Conservation (phyloP, 2,797 vertebrate species). For the Agapornis canus region DNA sequence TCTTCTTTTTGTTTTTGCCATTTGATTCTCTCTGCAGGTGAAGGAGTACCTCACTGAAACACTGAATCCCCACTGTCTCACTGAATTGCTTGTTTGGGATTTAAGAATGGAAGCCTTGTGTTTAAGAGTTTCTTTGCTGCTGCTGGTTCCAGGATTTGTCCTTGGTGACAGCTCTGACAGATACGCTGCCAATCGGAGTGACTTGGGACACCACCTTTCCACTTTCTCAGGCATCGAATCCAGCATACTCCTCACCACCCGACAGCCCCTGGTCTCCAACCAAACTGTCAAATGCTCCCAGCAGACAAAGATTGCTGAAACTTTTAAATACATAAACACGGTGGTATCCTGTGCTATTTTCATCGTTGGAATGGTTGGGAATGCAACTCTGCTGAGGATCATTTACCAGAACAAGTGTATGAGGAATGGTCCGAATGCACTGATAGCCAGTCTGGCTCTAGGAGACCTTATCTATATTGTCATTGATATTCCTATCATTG, state of each 20-base stretch:
- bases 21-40: conserved; percentile 58
- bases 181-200: conserved; percentile 63
- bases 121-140: conserved; percentile 80
- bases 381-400: conserved; percentile 94
- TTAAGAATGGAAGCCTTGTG: conserved; percentile 81
- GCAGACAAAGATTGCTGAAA: conserved; percentile 77
- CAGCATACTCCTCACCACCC: conserved; percentile 62
- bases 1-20: neutral
- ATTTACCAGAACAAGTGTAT: conserved; percentile 99
- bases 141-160: conserved; percentile 82
- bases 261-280: conserved; percentile 66
- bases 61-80: neutral
- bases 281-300: conserved; percentile 74
- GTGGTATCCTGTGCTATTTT: conserved; percentile 90
- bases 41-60: neutral
- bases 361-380: conserved; percentile 94
- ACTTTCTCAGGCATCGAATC: conserved; percentile 59
- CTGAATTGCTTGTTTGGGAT: conserved; percentile 26
- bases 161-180: conserved; percentile 78
- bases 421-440: conserved; percentile 97
- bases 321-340: conserved; percentile 95
- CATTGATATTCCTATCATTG: conserved; percentile 90
- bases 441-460: conserved; percentile 95
- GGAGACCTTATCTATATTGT: conserved; percentile 97
- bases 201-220: conserved; percentile 35